Conservation (phyloP, 2,797 vertebrate genomes). For the Oreortyx pictus region DNA sequence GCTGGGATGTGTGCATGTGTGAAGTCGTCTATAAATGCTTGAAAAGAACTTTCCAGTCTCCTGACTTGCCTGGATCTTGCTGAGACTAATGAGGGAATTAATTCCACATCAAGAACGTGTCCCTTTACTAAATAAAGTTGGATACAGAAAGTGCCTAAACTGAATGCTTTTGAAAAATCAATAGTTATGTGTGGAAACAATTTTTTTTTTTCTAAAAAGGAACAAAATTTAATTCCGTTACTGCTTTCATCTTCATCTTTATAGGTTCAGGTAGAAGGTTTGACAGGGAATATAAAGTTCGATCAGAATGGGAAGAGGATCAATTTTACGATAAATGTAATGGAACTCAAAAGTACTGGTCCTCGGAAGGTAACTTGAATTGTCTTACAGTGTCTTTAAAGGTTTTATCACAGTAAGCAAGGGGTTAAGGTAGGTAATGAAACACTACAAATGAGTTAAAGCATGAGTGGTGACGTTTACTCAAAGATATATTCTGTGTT, state of each 20-base stretch:
- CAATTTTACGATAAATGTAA: constrained; percentile 97
- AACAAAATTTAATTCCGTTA: background rate
- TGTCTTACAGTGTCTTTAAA: constrained; percentile 31
- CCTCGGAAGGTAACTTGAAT: constrained; percentile 91
- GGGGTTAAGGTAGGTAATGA: constrained; percentile 21
- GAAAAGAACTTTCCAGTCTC: background rate
- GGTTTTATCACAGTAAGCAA: background rate
- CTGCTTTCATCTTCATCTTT: constrained; percentile 48
- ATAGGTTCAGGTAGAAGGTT: constrained; percentile 95
- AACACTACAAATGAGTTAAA: background rate
- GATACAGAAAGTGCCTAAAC: background rate
- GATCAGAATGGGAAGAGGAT: constrained; percentile 98
- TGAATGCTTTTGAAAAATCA: background rate
- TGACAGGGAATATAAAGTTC: constrained; percentile 98
- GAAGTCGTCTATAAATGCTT: background rate
- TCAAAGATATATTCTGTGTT: background rate
- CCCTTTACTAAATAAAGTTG: background rate
- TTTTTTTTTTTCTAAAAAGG: background rate
- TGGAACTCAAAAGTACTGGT: constrained; percentile 97
- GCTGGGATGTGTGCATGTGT: background rate
- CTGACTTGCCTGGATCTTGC: background rate
- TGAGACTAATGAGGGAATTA: background rate
- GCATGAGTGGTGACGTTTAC: background rate
- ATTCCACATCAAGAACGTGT: background rate
- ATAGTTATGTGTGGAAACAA: background rate